Conservation (phyloP, 2,888 invertebrate species). For the Lamellibrachia columna region DNA sequence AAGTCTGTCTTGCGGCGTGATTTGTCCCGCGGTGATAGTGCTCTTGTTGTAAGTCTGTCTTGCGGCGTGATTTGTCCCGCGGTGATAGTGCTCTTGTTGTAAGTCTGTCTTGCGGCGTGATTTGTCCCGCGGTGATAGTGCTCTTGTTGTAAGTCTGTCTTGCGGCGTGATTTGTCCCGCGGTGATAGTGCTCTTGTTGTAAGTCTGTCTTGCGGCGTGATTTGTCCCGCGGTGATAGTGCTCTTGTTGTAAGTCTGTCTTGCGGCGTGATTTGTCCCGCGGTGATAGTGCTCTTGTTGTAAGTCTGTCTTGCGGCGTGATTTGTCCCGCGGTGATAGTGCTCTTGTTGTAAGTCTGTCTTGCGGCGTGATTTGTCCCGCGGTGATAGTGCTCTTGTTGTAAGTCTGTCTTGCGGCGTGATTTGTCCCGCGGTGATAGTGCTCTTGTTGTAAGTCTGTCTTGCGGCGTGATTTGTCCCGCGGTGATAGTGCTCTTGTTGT, state of each 20-base stretch:
- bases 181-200: conserved; percentile 44
- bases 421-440: too few relatives aligned
- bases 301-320: neutral
- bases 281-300: conserved; percentile 44
- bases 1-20: neutral
- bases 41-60: conserved; percentile 26
- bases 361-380: neutral
- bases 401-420: neutral
- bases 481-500: conserved; percentile 44
- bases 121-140: too few relatives aligned
- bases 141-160: conserved; percentile 26
- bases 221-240: too few relatives aligned
- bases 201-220: neutral
- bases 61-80: neutral
- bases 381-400: conserved; percentile 44
- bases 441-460: conserved; percentile 26
- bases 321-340: too few relatives aligned
- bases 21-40: too few relatives aligned
- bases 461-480: neutral
- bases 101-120: neutral
- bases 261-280: neutral
- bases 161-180: neutral
- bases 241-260: conserved; percentile 26
- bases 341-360: conserved; percentile 26
- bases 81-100: conserved; percentile 44